A percentile compares a stretch with the other conserved stretches of the same genome.
Evolutionary conservation across 2,888 invertebrate species (phyloP).

Genomic region (Helicoverpa assulta): DNA sequence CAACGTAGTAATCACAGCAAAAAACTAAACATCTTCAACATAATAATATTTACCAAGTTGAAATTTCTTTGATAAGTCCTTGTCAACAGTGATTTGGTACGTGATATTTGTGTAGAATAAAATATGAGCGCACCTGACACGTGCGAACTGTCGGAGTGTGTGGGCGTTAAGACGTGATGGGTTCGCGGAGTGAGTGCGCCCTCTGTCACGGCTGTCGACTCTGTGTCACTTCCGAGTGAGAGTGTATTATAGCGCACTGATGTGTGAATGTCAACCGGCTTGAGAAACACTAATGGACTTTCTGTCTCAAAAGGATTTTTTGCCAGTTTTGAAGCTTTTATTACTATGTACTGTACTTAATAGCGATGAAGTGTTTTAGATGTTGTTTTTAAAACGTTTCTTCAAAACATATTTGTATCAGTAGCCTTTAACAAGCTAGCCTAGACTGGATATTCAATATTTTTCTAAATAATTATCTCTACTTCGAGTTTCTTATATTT

Average conservation of each 20-base stretch:
- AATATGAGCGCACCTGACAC: slow-evolving; percentile 23
- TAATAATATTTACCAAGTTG: background rate
- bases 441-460: background rate
- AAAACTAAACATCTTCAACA: background rate
- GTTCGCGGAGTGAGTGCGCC: background rate
- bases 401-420: too few relatives aligned
- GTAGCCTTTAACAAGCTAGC: background rate
- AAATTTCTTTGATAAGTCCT: background rate
- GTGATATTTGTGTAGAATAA: slow-evolving; percentile 22
- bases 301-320: background rate
- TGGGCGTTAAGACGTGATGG: slow-evolving; percentile 18
- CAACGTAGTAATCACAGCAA: background rate
- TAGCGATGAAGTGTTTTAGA: background rate
- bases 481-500: background rate
- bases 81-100: slow-evolving; percentile 2
- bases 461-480: too few relatives aligned
- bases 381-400: too few relatives aligned
- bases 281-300: background rate
- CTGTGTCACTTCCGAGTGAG: background rate
- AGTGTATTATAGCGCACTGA: background rate
- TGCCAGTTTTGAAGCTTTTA: background rate
- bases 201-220: slow-evolving; percentile 11
- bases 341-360: too few relatives aligned
- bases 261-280: background rate
- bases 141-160: background rate